Evolutionary conservation across 2,113 vertebrate genomes (phyloP).

Genomic region (Phocoena sinus): DNA sequence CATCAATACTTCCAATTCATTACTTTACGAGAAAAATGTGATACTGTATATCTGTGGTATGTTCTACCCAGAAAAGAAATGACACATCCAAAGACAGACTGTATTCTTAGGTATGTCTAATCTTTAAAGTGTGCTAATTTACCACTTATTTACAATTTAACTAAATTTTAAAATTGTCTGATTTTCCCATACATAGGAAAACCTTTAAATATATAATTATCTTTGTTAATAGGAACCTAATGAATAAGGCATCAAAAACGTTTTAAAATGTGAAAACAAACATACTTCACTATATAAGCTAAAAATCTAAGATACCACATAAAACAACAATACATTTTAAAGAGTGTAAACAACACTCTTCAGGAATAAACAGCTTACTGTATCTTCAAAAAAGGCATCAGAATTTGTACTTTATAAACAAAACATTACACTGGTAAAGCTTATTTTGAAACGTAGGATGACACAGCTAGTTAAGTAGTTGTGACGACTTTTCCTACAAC

Average conservation of each 20-base stretch:
- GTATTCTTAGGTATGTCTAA: slow-evolving; percentile 17
- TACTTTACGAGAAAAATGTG: background rate
- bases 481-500: background rate
- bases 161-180: background rate
- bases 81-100: background rate
- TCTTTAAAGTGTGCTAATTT: slow-evolving; percentile 30
- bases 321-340: slow-evolving; percentile 35
- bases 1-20: background rate
- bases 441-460: slow-evolving; percentile 11
- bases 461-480: background rate
- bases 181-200: background rate
- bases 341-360: background rate
- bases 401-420: slow-evolving; percentile 5
- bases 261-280: slow-evolving; percentile 38
- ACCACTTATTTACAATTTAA: slow-evolving; percentile 21
- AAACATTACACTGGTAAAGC: background rate
- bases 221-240: background rate
- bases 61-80: slow-evolving; percentile 36
- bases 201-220: background rate
- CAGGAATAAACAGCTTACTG: background rate
- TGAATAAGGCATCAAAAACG: slow-evolving; percentile 15
- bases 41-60: background rate
- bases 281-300: background rate
- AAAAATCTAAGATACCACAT: slow-evolving; percentile 8
- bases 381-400: background rate